Percentiles rank a stretch among this genome's conserved stretches.
phyloP scores from a whole-genome alignment of 1,140 invertebrate genomes.

The Calliphora vicina region DNA sequence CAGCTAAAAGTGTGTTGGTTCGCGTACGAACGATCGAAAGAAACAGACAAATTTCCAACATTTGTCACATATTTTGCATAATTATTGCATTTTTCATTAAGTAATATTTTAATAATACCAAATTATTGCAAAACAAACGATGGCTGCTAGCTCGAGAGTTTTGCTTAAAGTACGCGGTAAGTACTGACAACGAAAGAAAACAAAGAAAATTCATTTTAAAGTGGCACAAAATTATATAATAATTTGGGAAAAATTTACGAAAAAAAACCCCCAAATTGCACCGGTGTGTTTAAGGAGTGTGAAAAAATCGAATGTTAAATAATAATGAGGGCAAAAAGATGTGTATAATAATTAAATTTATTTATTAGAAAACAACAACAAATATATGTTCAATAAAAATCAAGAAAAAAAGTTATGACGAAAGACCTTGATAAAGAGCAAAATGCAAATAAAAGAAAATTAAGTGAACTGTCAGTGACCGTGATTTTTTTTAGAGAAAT shows the following conservation, averaged over 20 bases:
- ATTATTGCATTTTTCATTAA: constrained; percentile 25
- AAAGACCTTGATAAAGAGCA: background rate
- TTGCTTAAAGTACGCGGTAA: constrained; percentile 59
- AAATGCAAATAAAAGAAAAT: background rate
- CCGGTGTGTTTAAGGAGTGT: background rate
- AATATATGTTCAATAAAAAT: background rate
- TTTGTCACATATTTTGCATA: constrained; percentile 22
- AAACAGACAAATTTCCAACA: background rate
- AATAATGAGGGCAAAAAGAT: background rate
- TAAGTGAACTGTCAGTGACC: constrained; percentile 14
- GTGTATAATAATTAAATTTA: background rate
- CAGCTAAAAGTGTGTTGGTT: constrained; percentile 3
- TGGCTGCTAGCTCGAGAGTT: constrained; percentile 60
- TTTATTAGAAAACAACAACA: background rate
- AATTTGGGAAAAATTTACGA: constrained; percentile 5
- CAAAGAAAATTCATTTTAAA: constrained; percentile 3
- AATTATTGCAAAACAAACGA: constrained; percentile 40
- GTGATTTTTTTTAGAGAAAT: constrained; percentile 18
- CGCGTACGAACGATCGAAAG: constrained; percentile 19
- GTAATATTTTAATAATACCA: background rate
- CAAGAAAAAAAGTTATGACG: background rate
- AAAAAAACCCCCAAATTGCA: background rate
- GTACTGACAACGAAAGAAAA: constrained; percentile 26
- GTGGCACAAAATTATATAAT: constrained; percentile 40
- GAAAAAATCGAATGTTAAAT: background rate